Percentiles rank a stretch among this genome's conserved stretches.
These are phyloP conservation scores for Stratiolaelaps scimitus DNA, from an alignment of 1,140 invertebrate species.

Conservation along the genomic window DNA sequence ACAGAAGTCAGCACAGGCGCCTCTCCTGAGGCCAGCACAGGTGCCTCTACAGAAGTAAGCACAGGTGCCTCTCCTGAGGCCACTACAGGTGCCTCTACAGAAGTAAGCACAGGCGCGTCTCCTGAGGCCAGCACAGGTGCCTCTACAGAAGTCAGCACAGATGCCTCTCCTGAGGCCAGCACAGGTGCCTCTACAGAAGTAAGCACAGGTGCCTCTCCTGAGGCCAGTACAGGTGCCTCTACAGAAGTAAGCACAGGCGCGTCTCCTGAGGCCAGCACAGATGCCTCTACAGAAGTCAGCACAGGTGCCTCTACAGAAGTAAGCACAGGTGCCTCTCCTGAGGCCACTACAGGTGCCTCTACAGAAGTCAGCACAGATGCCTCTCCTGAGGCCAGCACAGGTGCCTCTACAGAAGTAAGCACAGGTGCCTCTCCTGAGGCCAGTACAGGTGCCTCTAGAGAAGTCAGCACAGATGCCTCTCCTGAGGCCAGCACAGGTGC, in stretches of 20 bases:
- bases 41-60: no score
- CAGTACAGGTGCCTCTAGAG: background rate
- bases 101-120: background rate
- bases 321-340: background rate
- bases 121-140: background rate
- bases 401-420: background rate
- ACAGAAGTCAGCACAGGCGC: slow-evolving; percentile 9
- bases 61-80: background rate
- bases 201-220: background rate
- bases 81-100: slow-evolving; percentile 31
- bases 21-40: background rate
- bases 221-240: background rate
- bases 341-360: slow-evolving; percentile 28
- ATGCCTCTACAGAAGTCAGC: slow-evolving; percentile 27
- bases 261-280: no score
- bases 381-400: background rate
- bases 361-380: background rate
- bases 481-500: background rate
- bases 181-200: no score
- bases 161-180: background rate
- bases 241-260: background rate
- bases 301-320: slow-evolving; percentile 10
- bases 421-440: background rate
- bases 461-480: background rate
- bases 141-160: slow-evolving; percentile 4